Percentiles rank a stretch among this genome's conserved stretches.
phyloP scores from a whole-genome alignment of 2,113 vertebrate species.

The Malurus elegans region DNA sequence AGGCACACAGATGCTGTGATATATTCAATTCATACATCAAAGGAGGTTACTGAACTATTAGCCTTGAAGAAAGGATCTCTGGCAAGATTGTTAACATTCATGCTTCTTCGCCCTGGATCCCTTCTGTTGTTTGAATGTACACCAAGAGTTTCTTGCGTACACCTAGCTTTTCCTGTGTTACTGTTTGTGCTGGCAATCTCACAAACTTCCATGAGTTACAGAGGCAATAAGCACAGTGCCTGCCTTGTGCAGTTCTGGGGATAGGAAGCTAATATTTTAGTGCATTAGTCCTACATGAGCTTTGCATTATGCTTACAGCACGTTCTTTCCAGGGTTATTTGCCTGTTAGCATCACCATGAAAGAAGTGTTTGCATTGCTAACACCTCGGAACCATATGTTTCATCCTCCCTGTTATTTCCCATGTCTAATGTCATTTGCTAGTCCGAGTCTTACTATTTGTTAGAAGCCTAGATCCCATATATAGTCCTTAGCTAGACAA shows the following conservation, averaged over 20 bases:
- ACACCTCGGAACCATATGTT: not conserved
- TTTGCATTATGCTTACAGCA: not conserved
- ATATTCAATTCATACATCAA: slow-evolving; percentile 73
- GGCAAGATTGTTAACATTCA: slow-evolving; percentile 65
- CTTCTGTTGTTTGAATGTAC: slow-evolving; percentile 48
- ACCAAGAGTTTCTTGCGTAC: slow-evolving; percentile 30
- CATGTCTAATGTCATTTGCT: not conserved
- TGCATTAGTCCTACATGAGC: not conserved
- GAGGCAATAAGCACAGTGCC: not conserved
- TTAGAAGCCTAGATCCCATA: not conserved
- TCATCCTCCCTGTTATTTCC: not conserved
- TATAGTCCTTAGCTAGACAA: not conserved
- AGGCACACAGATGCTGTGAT: slow-evolving; percentile 64
- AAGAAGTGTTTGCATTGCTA: not conserved
- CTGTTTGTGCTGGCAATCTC: slow-evolving; percentile 35
- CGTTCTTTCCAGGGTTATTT: not conserved
- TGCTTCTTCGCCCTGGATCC: slow-evolving; percentile 23
- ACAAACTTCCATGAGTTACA: not conserved
- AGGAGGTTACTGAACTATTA: slow-evolving; percentile 72
- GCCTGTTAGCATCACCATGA: not conserved
- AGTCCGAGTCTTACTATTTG: not conserved
- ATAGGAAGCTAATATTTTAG: not conserved
- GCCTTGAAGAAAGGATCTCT: slow-evolving; percentile 66
- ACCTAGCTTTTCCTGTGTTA: slow-evolving; percentile 18
- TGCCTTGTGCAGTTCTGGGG: not conserved